Evolutionary conservation across 2,888 invertebrate species (phyloP), one percentile per base, ranked within the genome.

Genomic region (Cepaea hortensis): DNA sequence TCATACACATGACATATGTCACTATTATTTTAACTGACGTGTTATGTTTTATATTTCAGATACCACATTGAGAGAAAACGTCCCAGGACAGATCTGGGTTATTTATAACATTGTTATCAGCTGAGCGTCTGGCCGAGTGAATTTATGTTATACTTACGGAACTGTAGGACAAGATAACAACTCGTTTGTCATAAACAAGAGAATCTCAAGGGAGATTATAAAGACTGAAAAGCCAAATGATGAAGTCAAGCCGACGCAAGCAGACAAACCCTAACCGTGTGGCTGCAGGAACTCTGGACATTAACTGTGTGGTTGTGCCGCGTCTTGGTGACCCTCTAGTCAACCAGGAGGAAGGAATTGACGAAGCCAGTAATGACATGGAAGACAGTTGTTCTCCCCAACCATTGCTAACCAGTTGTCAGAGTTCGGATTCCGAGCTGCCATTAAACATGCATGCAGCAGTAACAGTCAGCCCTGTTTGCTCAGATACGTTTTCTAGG

Each of bases 171-270:
- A 55, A 55, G 55, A 11, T 55, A 55, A 55, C 55, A 11, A 11
- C 6, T 11, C 6, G 55, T 55, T 55, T 2, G 55, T 55, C 7
- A 55, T 6, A 35, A 55, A 11, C 55, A 11, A 55, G 55, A 55
- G 55, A 55, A 55, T 55, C 55, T 55, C 55, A 6, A 2, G 55
- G 55, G 55, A 55, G 55, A 55, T 55, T 55, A 55, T 55, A 68
- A n/a, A 18, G 15, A 68, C 15, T 20, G 68, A 15, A 68, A 68
- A 68, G 18, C 62, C 35, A 55, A 62, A 88, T 68, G 48, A 90
- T 90, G 92, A 93, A 92, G 90, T 90, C 92, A 73, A 92, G 92
- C 85, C 90, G 93, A 65, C 90, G 94, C 68, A 94, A 94, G 90
- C 94, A 94, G 89, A 93, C 93, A 70, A 94, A 94, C 90, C 93